phyloP scores from a whole-genome alignment of 2,888 invertebrate species.

The Caenorhabditis sp. region DNA sequence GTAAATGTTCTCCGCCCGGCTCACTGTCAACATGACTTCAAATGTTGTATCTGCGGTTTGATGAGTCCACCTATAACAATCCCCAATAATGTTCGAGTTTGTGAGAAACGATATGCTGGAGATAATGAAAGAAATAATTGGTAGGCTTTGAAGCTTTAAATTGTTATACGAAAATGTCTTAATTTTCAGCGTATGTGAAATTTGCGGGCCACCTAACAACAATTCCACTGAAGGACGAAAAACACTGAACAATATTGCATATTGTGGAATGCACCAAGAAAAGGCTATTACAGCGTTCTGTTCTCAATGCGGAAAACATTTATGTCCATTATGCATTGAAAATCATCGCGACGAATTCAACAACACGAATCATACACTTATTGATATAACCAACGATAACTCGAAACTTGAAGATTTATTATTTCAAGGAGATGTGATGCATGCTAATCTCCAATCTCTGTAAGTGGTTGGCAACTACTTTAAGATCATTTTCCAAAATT shows the following conservation, averaged over 20 bases:
- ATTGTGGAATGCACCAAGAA: not conserved
- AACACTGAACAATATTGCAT: not conserved
- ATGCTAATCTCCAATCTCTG: too few relatives aligned
- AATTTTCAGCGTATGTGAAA: not conserved
- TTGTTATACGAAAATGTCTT: too few relatives aligned
- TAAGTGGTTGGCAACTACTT: too few relatives aligned
- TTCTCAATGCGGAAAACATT: slow-evolving; percentile 1
- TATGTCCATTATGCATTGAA: not conserved
- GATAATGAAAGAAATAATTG: not conserved
- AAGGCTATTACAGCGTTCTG: not conserved
- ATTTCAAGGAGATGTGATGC: too few relatives aligned
- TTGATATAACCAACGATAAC: not conserved
- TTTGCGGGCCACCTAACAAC: not conserved
- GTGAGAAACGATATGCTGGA: not conserved
- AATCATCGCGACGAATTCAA: not conserved
- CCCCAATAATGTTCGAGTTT: not conserved
- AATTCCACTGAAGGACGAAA: not conserved
- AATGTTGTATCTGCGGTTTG: slow-evolving; percentile 3
- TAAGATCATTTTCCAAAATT: too few relatives aligned
- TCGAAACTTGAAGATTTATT: too few relatives aligned
- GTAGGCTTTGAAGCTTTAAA: too few relatives aligned
- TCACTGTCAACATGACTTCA: slow-evolving; percentile 3
- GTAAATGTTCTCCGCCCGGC: not conserved
- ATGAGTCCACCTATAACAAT: slow-evolving; percentile 3
- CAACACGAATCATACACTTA: not conserved